Evolutionary conservation across 1,140 invertebrate species (phyloP), one percentile per base, ranked within the genome.

Genomic region (Cydia fagiglandana): DNA sequence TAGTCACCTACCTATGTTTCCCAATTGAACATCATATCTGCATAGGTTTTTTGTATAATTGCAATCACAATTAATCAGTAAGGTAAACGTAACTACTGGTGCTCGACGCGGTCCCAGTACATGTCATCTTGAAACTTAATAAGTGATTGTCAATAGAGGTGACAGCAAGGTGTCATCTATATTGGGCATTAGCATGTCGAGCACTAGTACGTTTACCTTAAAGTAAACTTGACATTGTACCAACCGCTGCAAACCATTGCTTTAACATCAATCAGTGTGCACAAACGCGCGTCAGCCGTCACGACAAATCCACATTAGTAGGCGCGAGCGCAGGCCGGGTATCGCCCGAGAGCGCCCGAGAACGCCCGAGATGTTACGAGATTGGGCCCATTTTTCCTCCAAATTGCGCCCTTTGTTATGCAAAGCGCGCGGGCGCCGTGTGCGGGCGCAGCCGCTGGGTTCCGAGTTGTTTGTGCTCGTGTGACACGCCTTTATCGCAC

Each of bases 381-480:
- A 88, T 91, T 87, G 90, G 74, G 83, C 77, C 88, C 88, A 91
- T 91, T 91, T 90, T 90, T 91, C 88, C 81, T 90, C 88, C 90
- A 91, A 91, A 91, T 91, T 91, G 90, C 88, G 85, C 81, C 88
- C 88, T 91, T 91, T 91, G 88, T 91, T 90, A 91, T 91, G 90
- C 90, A 91, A 90, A 91, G 88, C 88, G 88, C 85, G 85, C 84
- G 79, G 78, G 84, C 89, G 83, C 88, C 84, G 88, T 91, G 90
- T 91, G 90, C 88, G 90, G 83, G 86, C 85, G 80, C 80, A 81
- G 84, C 83, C 87, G 86, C 80, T 24, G 56, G 56, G 17, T 61
- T 61, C 53, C 20, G 56, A 61, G 56, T 82, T 83, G 85, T 84
- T 84, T 83, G 79, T 81, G 78, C 81, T 78, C 79, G 86, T 88